phyloP scores from a whole-genome alignment of 2,797 vertebrate species.

The Pipistrellus pygmaeus region DNA sequence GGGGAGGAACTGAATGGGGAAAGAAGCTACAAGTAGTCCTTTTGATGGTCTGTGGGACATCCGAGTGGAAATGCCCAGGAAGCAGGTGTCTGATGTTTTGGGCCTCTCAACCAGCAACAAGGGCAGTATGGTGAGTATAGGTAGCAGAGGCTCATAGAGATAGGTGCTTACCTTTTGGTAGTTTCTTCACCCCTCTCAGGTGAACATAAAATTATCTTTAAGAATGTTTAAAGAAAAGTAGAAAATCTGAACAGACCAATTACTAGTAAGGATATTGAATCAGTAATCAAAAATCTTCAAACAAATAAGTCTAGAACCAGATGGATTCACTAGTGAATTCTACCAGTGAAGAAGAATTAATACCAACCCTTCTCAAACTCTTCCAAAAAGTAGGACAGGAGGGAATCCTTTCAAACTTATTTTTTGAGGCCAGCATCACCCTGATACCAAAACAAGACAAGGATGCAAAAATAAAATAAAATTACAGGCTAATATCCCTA shows the following conservation, averaged over 20 bases:
- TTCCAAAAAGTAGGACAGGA: neutral
- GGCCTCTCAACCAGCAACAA: neutral
- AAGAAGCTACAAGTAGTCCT: neutral
- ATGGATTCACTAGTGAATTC: neutral
- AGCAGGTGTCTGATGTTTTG: neutral
- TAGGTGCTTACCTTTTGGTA: neutral
- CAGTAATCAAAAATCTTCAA: neutral
- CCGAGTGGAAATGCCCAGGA: neutral
- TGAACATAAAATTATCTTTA: neutral
- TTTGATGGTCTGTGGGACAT: neutral
- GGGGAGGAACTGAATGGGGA: neutral
- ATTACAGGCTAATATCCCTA: neutral
- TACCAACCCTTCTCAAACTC: neutral
- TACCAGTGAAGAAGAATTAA: neutral
- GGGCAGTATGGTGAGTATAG: neutral
- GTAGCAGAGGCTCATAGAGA: neutral
- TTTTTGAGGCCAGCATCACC: neutral
- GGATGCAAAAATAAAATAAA: neutral
- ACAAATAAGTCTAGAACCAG: neutral
- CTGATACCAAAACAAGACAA: neutral
- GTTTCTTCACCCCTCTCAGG: too few species aligned
- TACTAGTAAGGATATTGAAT: neutral
- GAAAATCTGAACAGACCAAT: neutral
- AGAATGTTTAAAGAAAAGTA: neutral
- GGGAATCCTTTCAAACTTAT: neutral